Percentiles rank a stretch among this genome's conserved stretches.
Evolutionary conservation across 2,888 invertebrate genomes (phyloP).

Genomic region (Erannis defoliaria): DNA sequence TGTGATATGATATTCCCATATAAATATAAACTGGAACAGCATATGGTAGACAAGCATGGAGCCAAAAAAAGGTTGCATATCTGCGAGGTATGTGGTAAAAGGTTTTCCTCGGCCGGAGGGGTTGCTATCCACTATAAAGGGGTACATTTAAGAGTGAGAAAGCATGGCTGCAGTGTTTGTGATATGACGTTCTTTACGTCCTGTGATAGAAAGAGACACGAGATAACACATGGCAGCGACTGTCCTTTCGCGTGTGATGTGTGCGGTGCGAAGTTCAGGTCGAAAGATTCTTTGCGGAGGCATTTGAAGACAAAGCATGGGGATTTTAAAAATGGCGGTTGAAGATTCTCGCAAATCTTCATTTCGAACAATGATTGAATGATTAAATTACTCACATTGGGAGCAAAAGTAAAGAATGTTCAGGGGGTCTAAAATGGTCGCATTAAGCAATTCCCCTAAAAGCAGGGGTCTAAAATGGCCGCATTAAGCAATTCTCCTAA

Average conservation of each 20-base stretch:
- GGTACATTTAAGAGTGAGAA: conserved; percentile 60
- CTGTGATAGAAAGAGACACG: conserved; percentile 59
- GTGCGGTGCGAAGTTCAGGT: conserved; percentile 60
- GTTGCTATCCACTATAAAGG: conserved; percentile 56
- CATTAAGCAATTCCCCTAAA: too few species aligned
- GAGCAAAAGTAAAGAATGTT: too few species aligned
- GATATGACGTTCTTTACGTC: conserved; percentile 61
- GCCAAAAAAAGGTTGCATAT: conserved; percentile 42
- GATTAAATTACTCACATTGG: too few species aligned
- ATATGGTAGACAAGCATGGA: conserved; percentile 57
- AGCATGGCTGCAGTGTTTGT: conserved; percentile 55
- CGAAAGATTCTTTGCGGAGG: conserved; percentile 60
- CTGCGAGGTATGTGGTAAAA: conserved; percentile 60
- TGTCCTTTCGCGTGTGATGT: conserved; percentile 55
- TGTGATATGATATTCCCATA: conserved; percentile 57
- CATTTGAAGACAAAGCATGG: conserved; percentile 61
- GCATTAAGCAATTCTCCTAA: too few species aligned
- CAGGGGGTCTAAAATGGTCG: too few species aligned
- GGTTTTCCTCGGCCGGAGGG: conserved; percentile 50
- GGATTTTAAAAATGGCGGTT: neutral
- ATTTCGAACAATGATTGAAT: too few species aligned
- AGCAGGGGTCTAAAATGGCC: too few species aligned
- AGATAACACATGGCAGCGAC: conserved; percentile 57
- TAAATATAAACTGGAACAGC: conserved; percentile 50
- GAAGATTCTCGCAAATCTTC: too few species aligned